Base-by-base conservation (phyloP, 2,113 vertebrate genomes). In the Pteruthius melanotis region DNA sequence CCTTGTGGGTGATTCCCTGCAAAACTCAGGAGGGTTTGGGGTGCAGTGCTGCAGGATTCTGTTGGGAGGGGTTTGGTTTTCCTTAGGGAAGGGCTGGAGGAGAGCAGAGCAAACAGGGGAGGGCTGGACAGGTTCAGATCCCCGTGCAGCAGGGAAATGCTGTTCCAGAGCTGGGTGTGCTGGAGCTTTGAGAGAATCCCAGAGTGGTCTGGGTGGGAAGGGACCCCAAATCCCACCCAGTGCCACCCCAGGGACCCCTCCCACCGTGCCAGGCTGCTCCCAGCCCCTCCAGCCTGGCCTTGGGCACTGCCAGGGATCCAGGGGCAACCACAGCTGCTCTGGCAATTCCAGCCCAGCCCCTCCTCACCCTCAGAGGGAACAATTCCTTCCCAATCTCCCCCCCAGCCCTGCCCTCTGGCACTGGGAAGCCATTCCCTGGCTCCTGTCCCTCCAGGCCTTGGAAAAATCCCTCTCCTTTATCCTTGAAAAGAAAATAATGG, bases 201-300 rank as follows among this genome's bases (percentile, higher is more conserved):
- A 0, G 45, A 28, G 30, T 2, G 39, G 2, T 18, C 11, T n/a
- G 78, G 23, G 33, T n/a, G 12, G 44, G 45, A 21, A n/a, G 20
- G 35, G 53, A 30, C 7, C 52, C 6, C 4, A 30, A 2, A 53
- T 0, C 16, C 0, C 69, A 22, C 2, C 53, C 27, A 9, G 6
- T 7, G 0, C n/a, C 35, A 21, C 13, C 47, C 15, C 75, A 74
- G 60, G 33, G 60, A 30, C 86, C 5, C 15, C 33, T 74, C 3
- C 68, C 44, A 13, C 47, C 9, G 19, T 10, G 11, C 57, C 57
- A 31, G 40, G 22, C 6, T 37, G 56, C n/a, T 61, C 70, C 69
- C 21, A 18, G 44, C 64, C 44, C 64, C 30, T 19, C 69, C 69
- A 74, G 19, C 74, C 56, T 26, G 74, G 74, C 74, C 57, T 61